Base-by-base conservation (phyloP, 2,888 invertebrate species). In the Sussaba pulchella region DNA sequence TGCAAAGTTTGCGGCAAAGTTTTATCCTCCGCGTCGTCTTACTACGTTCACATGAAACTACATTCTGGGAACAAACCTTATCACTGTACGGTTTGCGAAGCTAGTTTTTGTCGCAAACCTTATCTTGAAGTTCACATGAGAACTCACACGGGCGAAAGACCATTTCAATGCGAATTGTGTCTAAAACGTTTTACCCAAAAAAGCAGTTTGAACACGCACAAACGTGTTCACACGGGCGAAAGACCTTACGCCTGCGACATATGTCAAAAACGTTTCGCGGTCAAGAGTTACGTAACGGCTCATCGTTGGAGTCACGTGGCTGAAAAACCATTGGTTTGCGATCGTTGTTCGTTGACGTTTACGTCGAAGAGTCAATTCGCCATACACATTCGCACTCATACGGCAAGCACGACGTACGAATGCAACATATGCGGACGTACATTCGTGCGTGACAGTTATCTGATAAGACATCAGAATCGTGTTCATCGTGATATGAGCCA, bases 21-120 rank as follows among this genome's bases (percentile, higher is more conserved):
- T 81, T 92, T 96, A 83, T 96, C 96, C 72, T 96, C 96, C 12
- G 95, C 96, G 78, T 96, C 96, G 50, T 96, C 96, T 84, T 96
- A 96, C 91, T 96, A 96, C 90, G 96, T 96, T 87, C 96, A 96
- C 92, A 96, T 96, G 96, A 96, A 96, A 92, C 93, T 96, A 85
- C 96, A 96, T 92, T 96, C 96, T 24, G 95, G 96, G 86, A 95
- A 95, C 91, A 96, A 96, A 91, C 96, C 96, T 81, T 96, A 96
- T 92, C 95, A 95, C 89, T 96, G 96, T 93, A 95, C 95, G 85
- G 94, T 94, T 63, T 96, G 96, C 92, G 96, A 96, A 89, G 96
- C 96, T 59, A 95, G 96, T 82, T 96, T 96, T 90, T 96, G 96
- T 90, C 95, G 96, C 86, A 96, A 96, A 93, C 96, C 96, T 63